Percentiles rank a stretch among this genome's conserved stretches.
These are phyloP conservation scores for Hippocampus mohnikei DNA, from an alignment of 2,113 vertebrate genomes.

Conservation along the genomic window DNA sequence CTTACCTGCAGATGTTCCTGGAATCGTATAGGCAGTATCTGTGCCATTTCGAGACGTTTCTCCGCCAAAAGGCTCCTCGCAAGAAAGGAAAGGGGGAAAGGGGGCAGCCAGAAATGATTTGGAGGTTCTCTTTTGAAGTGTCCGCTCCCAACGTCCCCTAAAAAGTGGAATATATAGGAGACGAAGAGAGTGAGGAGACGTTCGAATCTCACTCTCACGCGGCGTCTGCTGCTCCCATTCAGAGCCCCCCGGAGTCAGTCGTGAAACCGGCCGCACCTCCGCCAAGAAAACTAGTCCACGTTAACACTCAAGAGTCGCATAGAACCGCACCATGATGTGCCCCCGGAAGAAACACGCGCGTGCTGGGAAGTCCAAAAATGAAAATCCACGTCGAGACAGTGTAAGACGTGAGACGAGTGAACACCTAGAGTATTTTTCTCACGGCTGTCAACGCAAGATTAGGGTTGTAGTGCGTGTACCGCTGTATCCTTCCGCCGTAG, in stretches of 20 bases:
- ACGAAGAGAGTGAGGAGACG: not conserved
- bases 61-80: conserved; percentile 35
- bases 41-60: conserved; percentile 67
- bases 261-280: conserved; percentile 59
- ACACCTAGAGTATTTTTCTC: not conserved
- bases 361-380: not conserved
- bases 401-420: not conserved
- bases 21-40: conserved; percentile 77
- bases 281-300: conserved; percentile 71
- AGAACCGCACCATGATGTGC: not conserved
- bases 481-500: conserved; percentile 66
- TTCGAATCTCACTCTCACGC: conserved; percentile 19
- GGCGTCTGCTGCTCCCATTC: conserved; percentile 65
- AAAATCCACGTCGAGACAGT: not conserved
- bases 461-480: conserved; percentile 24
- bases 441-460: conserved; percentile 40
- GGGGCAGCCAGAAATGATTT: conserved; percentile 41
- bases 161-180: conserved; percentile 35
- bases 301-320: not conserved
- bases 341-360: conserved; percentile 6
- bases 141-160: conserved; percentile 38
- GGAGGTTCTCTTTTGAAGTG: conserved; percentile 36
- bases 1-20: conserved; percentile 82
- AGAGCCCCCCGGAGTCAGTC: conserved; percentile 44
- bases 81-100: conserved; percentile 63